Conservation (phyloP, 2,797 vertebrate species). For the Cirrhinus mrigala region DNA sequence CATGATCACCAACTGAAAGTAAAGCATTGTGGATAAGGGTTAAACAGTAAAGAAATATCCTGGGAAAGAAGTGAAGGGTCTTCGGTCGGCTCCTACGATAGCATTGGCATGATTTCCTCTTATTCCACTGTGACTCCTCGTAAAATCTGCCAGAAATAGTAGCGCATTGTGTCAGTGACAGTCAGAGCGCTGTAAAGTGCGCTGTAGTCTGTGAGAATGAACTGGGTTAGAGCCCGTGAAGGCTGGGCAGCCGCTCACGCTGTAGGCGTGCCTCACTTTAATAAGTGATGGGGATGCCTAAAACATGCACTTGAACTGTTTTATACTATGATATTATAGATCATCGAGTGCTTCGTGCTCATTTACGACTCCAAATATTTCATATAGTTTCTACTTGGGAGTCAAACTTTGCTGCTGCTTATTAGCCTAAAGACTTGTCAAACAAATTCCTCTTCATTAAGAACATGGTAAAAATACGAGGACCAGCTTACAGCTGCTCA, state of each 20-base stretch:
- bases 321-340: not conserved
- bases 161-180: constrained; percentile 5
- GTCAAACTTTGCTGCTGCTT: not conserved
- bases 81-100: constrained; percentile 36
- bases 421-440: not conserved
- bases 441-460: not conserved
- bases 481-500: not conserved
- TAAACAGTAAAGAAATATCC: constrained; percentile 33
- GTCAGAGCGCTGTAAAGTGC: constrained; percentile 9
- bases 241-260: constrained; percentile 31
- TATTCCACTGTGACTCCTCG: constrained; percentile 9
- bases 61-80: constrained; percentile 20
- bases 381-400: not conserved
- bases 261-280: constrained; percentile 45
- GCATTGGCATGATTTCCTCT: constrained; percentile 47
- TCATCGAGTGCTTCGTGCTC: not conserved
- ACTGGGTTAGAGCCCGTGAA: constrained; percentile 16
- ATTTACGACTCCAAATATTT: not conserved
- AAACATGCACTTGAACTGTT: not conserved
- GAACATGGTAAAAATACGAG: not conserved
- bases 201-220: constrained; percentile 23
- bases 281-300: constrained; percentile 12
- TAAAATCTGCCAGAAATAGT: constrained; percentile 47
- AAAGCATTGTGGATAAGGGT: constrained; percentile 74
- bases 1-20: constrained; percentile 90